Evolutionary conservation across 2,888 invertebrate genomes (phyloP), one percentile per base, ranked within the genome.

Genomic region (Gasteruption jaculator): DNA sequence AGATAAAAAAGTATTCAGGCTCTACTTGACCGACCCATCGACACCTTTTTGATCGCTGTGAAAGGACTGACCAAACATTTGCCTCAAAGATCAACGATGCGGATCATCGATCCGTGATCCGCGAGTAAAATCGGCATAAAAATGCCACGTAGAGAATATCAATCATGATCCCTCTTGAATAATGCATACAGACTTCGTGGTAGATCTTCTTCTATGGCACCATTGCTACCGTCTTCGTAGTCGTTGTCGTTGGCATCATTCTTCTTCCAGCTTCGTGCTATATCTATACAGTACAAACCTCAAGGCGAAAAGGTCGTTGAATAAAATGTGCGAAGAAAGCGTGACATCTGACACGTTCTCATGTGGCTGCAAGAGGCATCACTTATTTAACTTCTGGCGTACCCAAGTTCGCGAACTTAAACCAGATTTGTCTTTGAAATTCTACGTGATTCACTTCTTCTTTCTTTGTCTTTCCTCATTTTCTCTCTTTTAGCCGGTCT

Each of bases 121-220:
- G 55, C 53, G 57, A 57, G 53, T 53, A 33, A 47, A 54, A 52
- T 46, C 43, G 43, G 40, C 19, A 32, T 51, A 60, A 61, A 60
- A 60, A 58, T 61, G 53, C 55, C 65, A 66, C 66, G 66, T 65
- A 56, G 52, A 16, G 43, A 47, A 57, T 60, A 68, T 67, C 65
- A 61, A 60, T 67, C 65, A 65, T 60, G 60, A 63, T 60, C 54
- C 56, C 24, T 38, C 50, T 56, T 65, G 66, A 66, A 68, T 68
- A 68, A 68, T 67, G 59, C 60, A 68, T 61, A 53, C 50, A 50
- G 50, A 45, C 45, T 37, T 41, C 39, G 50, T 41, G 46, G 46
- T 25, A 48, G 41, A 56, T 52, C 48, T 43, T 42, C 43, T 39
- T 35, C 43, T 16, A 26, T 19, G 24, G 22, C 24, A 34, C 31